Base-by-base conservation (phyloP, 2,113 vertebrate genomes). In the Thunnus thynnus region DNA sequence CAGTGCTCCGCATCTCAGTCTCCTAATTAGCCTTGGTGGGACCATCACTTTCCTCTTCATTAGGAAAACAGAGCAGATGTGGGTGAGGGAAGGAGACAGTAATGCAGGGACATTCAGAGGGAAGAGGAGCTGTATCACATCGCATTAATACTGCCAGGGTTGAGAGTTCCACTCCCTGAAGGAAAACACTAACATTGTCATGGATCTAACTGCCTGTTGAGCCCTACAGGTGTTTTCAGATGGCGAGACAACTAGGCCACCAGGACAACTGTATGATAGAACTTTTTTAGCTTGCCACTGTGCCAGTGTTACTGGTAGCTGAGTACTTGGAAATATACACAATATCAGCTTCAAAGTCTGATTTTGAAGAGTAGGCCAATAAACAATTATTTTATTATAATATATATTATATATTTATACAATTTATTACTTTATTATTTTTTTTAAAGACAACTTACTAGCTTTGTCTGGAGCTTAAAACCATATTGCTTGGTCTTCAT, bases 11-110 rank as follows among this genome's bases (percentile, higher is more conserved):
- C 52, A 80, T 84, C 79, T 66, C 79, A 64, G 61, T 63, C 55
- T 47, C 47, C 62, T 88, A 87, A 89, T 91, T 86, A 88, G 87
- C 76, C 71, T 76, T 71, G 48, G 80, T 76, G 85, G 85, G 85
- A 82, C 86, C 71, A 67, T 80, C 56, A 20, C 74, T 80, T 79
- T 76, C 22, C 46, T 82, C 72, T 74, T 88, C 70, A 72, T 78
- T 83, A 78, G 57, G 41, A 75, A 55, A 77, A 85, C 55, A 52
- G 78, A 84, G 20, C 78, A 84, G 82, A 87, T 87, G 84, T 82
- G 77, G 46, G 20, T 46, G 56, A 83, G 57, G 17, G 55, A 55
- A 44, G 27, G 68, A 71, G 61, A 54, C 54, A 14, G 69, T 55
- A 63, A 64, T 52, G 52, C 18, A 78, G 75, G 27, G 52, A 57